Evolutionary conservation across 2,113 vertebrate species (phyloP).

Genomic region (Sceloporus undulatus): DNA sequence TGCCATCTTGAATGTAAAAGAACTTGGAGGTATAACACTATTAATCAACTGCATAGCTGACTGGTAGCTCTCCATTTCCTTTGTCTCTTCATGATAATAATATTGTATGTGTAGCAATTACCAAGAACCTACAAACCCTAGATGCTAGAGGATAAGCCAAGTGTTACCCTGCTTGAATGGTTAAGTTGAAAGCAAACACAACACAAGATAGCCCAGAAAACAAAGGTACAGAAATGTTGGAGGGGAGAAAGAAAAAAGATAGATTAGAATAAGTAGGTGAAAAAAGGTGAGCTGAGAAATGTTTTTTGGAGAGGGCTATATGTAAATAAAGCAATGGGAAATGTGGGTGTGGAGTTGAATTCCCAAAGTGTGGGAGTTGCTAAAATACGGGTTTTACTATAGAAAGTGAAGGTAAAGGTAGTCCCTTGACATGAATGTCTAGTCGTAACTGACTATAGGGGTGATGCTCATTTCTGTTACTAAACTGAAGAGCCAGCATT

Average conservation of each 20-base stretch:
- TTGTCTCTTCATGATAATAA: conserved; percentile 29
- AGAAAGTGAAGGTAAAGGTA: not conserved
- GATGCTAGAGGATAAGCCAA: not conserved
- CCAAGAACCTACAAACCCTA: not conserved
- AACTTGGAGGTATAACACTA: conserved; percentile 93
- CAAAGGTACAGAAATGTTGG: not conserved
- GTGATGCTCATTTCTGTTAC: too few species aligned
- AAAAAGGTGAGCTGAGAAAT: not conserved
- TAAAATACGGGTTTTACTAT: not conserved
- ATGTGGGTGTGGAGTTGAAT: not conserved
- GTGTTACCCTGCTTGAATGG: not conserved
- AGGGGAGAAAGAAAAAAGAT: not conserved
- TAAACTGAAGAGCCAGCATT: too few species aligned
- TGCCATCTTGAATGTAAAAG: conserved; percentile 97
- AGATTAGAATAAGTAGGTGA: not conserved
- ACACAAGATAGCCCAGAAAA: not conserved
- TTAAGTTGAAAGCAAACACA: not conserved
- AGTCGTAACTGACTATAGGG: too few species aligned
- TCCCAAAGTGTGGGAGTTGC: not conserved
- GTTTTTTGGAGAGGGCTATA: not conserved
- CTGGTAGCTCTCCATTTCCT: conserved; percentile 27
- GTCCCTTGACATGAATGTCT: too few species aligned
- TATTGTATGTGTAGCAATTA: conserved; percentile 4
- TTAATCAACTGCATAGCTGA: conserved; percentile 54
- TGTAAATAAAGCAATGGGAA: not conserved